Evolutionary conservation across 2,797 vertebrate genomes (phyloP).

Genomic region (Rhodeus uyekii): DNA sequence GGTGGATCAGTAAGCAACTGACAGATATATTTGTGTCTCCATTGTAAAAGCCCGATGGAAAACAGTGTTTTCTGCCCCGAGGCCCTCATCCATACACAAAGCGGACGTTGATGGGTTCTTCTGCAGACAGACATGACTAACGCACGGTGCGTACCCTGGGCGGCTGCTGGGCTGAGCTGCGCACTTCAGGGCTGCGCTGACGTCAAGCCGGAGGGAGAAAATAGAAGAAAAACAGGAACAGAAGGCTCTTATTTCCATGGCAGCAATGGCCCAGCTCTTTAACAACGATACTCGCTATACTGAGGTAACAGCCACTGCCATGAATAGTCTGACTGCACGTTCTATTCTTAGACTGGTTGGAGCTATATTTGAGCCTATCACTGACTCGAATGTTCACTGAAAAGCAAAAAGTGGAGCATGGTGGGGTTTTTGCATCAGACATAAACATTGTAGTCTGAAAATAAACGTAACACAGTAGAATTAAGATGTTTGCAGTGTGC

Average conservation of each 20-base stretch:
- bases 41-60: slow-evolving; percentile 9
- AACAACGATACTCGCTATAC: slow-evolving; percentile 32
- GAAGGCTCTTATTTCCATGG: slow-evolving; percentile 55
- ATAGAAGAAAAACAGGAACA: slow-evolving; percentile 54
- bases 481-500: background rate
- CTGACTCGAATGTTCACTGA: slow-evolving; percentile 37
- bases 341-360: slow-evolving; percentile 49
- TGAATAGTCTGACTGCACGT: slow-evolving; percentile 44
- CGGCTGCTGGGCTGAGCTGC: slow-evolving; percentile 21
- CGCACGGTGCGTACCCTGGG: slow-evolving; percentile 28
- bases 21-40: slow-evolving; percentile 25
- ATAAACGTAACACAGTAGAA: background rate
- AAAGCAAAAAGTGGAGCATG: slow-evolving; percentile 15
- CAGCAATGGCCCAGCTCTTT: slow-evolving; percentile 36
- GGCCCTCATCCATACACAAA: slow-evolving; percentile 7
- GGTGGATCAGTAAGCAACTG: slow-evolving; percentile 22
- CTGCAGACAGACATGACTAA: slow-evolving; percentile 44
- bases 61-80: slow-evolving; percentile 27
- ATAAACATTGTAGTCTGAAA: slow-evolving; percentile 12
- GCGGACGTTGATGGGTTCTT: slow-evolving; percentile 18
- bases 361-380: slow-evolving; percentile 47
- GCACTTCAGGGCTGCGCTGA: slow-evolving; percentile 40
- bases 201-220: slow-evolving; percentile 45
- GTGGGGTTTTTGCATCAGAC: background rate
- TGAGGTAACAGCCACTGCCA: slow-evolving; percentile 46